These are phyloP conservation scores for Apamea anceps DNA, from an alignment of 2,888 invertebrate species.

Conservation along the genomic window DNA sequence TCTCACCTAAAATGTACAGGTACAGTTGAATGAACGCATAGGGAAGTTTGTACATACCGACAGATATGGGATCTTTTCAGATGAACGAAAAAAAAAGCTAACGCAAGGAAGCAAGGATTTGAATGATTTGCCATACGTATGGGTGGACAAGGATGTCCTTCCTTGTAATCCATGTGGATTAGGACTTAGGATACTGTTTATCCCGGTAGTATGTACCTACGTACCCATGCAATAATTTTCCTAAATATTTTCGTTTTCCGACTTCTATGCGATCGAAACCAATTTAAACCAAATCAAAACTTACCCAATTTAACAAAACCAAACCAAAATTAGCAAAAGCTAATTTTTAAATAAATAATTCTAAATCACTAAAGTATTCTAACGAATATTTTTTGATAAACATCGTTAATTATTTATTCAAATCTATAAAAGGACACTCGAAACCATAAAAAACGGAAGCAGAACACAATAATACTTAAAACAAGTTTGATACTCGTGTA, in stretches of 20 bases:
- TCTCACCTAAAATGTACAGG: not conserved
- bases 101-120: too few relatives aligned
- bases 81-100: too few relatives aligned
- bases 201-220: not conserved
- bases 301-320: too few relatives aligned
- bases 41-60: not conserved
- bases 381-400: not conserved
- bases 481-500: constrained; percentile 10
- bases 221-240: not conserved
- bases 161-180: too few relatives aligned
- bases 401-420: not conserved
- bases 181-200: not conserved
- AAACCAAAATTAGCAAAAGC: not conserved
- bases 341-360: not conserved
- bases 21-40: not conserved
- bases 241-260: not conserved
- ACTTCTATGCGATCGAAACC: not conserved
- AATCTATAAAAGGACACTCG: not conserved
- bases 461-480: constrained; percentile 12
- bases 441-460: not conserved
- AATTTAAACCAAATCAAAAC: too few relatives aligned
- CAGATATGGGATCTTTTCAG: too few relatives aligned
- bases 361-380: not conserved
- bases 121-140: too few relatives aligned
- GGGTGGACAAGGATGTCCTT: too few relatives aligned